phyloP scores from a whole-genome alignment of 2,797 vertebrate species.

The Dallia pectoralis region DNA sequence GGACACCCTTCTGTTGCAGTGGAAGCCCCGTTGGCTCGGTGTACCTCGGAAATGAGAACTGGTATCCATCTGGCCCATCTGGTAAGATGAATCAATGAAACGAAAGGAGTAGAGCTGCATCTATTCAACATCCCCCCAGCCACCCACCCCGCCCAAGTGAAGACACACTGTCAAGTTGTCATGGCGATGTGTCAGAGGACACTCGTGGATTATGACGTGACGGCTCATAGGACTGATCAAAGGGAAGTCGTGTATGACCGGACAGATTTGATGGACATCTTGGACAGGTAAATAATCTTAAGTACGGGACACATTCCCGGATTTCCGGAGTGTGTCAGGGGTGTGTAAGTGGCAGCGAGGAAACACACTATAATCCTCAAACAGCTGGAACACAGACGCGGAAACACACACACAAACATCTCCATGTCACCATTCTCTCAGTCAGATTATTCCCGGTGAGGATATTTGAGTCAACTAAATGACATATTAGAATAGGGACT shows the following conservation, averaged over 20 bases:
- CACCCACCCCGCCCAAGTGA: no score
- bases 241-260: slow-evolving; percentile 21
- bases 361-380: slow-evolving; percentile 50
- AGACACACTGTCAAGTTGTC: no score
- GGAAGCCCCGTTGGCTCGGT: no score
- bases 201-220: slow-evolving; percentile 28
- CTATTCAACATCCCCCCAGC: no score
- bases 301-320: slow-evolving; percentile 53
- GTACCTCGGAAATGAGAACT: no score
- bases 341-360: slow-evolving; percentile 52
- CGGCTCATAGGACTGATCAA: slow-evolving; percentile 20
- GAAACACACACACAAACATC: not conserved
- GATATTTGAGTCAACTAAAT: slow-evolving; percentile 24
- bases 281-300: slow-evolving; percentile 29
- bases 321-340: slow-evolving; percentile 34
- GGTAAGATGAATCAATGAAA: no score
- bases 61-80: no score
- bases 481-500: slow-evolving; percentile 25
- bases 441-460: slow-evolving; percentile 42
- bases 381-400: slow-evolving; percentile 17
- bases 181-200: not conserved
- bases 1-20: no score
- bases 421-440: not conserved
- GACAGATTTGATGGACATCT: slow-evolving; percentile 57
- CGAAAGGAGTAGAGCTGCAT: no score